These are phyloP conservation scores for Rhagium mordax DNA, from an alignment of 2,888 invertebrate genomes.

Conservation along the genomic window DNA sequence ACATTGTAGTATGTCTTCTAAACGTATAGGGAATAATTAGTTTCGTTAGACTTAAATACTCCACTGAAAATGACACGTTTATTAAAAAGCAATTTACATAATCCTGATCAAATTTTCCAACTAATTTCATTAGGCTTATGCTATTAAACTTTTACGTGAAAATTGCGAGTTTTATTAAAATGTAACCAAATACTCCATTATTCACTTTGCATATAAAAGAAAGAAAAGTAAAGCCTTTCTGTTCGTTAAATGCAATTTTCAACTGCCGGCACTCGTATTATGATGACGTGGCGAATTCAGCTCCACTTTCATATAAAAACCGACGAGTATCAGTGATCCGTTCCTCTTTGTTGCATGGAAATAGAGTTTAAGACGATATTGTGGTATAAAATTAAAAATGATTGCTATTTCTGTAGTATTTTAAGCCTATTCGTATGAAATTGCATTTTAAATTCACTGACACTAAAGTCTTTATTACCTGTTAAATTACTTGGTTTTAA, in stretches of 20 bases:
- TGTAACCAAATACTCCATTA: constrained; percentile 25
- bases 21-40: background rate
- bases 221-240: constrained; percentile 23
- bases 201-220: constrained; percentile 38
- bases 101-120: constrained; percentile 14
- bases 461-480: constrained; percentile 27
- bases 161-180: constrained; percentile 29
- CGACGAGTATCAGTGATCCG: constrained; percentile 30
- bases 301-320: constrained; percentile 28
- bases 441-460: constrained; percentile 35
- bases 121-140: constrained; percentile 33
- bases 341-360: constrained; percentile 29
- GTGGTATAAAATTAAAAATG: constrained; percentile 35
- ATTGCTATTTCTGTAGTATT: constrained; percentile 24
- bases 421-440: constrained; percentile 15
- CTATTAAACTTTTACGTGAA: constrained; percentile 18
- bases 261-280: constrained; percentile 33
- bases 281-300: constrained; percentile 34
- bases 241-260: constrained; percentile 40
- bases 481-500: constrained; percentile 13
- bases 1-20: background rate
- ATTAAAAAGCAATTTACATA: constrained; percentile 21
- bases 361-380: constrained; percentile 34
- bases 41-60: background rate
- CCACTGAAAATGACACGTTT: background rate